Conservation (phyloP, 2,113 vertebrate species). For the Dryoscopus gambensis region DNA sequence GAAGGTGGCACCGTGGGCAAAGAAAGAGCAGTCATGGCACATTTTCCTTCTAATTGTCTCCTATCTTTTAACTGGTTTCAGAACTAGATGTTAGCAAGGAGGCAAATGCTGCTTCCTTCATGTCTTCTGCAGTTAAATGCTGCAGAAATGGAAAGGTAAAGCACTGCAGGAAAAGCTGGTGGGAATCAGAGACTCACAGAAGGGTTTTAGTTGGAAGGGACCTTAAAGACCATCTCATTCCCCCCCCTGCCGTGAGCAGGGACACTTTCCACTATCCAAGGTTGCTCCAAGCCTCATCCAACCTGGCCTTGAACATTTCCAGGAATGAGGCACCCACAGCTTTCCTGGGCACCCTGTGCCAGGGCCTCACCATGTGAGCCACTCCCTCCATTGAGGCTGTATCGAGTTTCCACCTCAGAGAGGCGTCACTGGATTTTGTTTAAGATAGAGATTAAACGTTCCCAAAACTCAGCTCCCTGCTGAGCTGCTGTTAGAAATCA, state of each 20-base stretch:
- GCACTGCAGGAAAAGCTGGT: not conserved
- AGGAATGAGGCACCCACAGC: not conserved
- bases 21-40: not conserved
- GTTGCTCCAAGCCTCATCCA: not conserved
- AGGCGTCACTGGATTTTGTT: not conserved
- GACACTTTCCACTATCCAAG: not conserved
- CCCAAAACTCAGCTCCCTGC: not conserved
- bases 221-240: not conserved
- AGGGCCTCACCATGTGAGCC: not conserved
- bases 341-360: not conserved
- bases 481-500: not conserved
- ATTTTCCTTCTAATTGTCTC: not conserved
- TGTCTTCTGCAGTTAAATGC: not conserved
- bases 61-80: not conserved
- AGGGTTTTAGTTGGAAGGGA: not conserved
- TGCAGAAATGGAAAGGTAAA: not conserved
- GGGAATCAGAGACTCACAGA: not conserved
- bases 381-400: not conserved
- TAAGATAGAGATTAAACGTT: not conserved
- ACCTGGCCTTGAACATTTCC: fast-evolving
- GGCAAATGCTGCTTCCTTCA: not conserved
- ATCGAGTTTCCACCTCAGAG: not conserved
- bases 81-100: not conserved
- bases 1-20: not conserved
- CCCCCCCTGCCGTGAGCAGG: not conserved